Base-by-base conservation (phyloP, 1,140 invertebrate species). In the Batillaria attramentaria region DNA sequence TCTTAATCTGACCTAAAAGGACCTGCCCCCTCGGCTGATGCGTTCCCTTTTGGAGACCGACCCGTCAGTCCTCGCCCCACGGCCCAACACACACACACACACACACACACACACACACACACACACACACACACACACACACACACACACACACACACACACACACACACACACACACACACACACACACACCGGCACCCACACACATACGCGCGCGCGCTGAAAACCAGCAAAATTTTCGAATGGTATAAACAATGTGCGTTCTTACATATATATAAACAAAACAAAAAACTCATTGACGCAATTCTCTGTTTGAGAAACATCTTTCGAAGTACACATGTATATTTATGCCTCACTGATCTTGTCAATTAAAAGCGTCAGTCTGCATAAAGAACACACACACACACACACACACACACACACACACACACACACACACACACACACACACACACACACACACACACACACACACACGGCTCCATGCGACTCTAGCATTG, bases 81-180 rank as follows among this genome's bases (percentile, higher is more conserved):
- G n/a, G n/a, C n/a, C n/a, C 10, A 50, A 50, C 10, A 50, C 46
- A n/a, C n/a, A n/a, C n/a, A n/a, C n/a, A n/a, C n/a, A n/a, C 46
- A 50, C 46, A 50, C 46, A 50, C 46, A 50, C 46, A 50, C 46
- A 50, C 6, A 60, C 57, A 60, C 57, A 60, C 57, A 60, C 57
- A 24, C 57, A 60, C 57, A 60, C 57, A 60, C 57, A 60, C 57
- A 60, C 57, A 60, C 57, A 60, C 57, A 60, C 57, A 10, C 6
- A 10, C 57, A 60, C 57, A 60, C 57, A 60, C 57, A 60, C 57
- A 60, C 57, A 60, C 57, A 60, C 57, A 60, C 57, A 60, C 57
- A 60, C 57, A 60, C 57, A 60, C 57, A 60, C 57, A 60, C 8
- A 60, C 57, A 60, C 8, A 60, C 57, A 60, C 8, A 60, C 57